Base-by-base conservation (phyloP, 2,113 vertebrate genomes). In the Cyrtonyx montezumae region DNA sequence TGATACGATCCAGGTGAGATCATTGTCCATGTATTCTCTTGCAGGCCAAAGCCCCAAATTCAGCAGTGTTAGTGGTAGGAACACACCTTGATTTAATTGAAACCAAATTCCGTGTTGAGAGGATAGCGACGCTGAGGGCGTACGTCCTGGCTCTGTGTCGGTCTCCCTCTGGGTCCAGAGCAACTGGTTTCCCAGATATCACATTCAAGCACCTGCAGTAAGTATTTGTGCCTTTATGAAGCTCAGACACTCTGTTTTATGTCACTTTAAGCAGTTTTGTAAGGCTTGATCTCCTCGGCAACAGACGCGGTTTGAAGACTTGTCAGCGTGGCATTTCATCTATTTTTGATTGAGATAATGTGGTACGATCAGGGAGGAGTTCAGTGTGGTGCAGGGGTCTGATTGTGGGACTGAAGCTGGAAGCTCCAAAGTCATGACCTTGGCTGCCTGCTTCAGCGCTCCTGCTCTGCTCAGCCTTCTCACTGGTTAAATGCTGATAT, bases 1-100 rank as follows among this genome's bases (percentile, higher is more conserved):
- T 1, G 4, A 45, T 0, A 0, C 63, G 30, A 37, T 30, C 55
- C 69, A 42, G 23, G 2, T 93, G 62, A 93, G 69, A 22, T 90
- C 69, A 73, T 18, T 75, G 62, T 6, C 42, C 6, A 6, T 21
- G 21, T 56, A 86, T 76, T 90, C 70, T 73, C 53, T 67, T 79
- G 0, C 87, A 99, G 99, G 99, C 99, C 21, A 98, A 99, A 53
- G 99, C 99, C 45, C 99, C 99, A 0, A 99, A 99, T 71, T 98
- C 99, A 0, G 98, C 98, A 6, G 99, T 99, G 93, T 78, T 99
- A 78, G 99, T 99, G 59, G 98, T 99, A 1, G 99, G 99, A 70
- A 99, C 99, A 3, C 99, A 99, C 95, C 97, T 99, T 94, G 99
- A 99, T 95, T 97, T 99, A 56, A 99, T 99, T 2, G 99, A 99